Percentiles rank a stretch among this genome's conserved stretches.
These are phyloP conservation scores for Gymnocheta viridis DNA, from an alignment of 2,888 invertebrate genomes.

Conservation along the genomic window DNA sequence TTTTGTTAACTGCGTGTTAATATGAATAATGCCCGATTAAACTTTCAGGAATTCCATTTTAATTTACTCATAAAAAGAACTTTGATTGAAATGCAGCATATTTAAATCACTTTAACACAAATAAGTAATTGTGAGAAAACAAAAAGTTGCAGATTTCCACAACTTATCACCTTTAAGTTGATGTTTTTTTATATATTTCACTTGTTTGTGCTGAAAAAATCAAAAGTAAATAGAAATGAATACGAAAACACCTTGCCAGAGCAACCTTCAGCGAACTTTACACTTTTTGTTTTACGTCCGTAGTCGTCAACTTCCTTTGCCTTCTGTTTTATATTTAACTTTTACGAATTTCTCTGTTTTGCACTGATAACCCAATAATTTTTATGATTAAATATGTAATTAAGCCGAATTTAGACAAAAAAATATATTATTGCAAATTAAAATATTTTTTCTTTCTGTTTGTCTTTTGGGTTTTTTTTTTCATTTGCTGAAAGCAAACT, in stretches of 20 bases:
- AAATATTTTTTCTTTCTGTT: slow-evolving; percentile 43
- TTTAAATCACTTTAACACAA: neutral
- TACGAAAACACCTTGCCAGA: slow-evolving; percentile 61
- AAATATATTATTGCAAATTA: slow-evolving; percentile 26
- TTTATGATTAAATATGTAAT: neutral
- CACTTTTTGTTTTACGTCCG: slow-evolving; percentile 72
- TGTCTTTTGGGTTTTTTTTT: slow-evolving; percentile 9
- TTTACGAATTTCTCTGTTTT: neutral
- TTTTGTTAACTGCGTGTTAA: too few relatives aligned
- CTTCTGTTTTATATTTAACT: neutral
- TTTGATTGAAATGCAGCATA: neutral
- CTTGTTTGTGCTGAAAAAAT: slow-evolving; percentile 34
- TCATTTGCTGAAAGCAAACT: slow-evolving; percentile 18
- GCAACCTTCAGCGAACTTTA: slow-evolving; percentile 72
- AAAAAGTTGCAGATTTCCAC: slow-evolving; percentile 5
- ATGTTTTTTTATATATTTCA: neutral
- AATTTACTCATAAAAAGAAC: neutral
- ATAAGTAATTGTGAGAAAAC: neutral
- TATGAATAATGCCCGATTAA: neutral
- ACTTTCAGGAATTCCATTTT: neutral
- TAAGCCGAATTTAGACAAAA: slow-evolving; percentile 7
- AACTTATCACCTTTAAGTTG: neutral
- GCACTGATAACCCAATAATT: neutral
- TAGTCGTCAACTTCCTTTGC: slow-evolving; percentile 15
- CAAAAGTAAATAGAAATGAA: slow-evolving; percentile 28